Conservation (phyloP, 92 coral and sea anemone genomes). For the Chrysogorgia sp. region DNA sequence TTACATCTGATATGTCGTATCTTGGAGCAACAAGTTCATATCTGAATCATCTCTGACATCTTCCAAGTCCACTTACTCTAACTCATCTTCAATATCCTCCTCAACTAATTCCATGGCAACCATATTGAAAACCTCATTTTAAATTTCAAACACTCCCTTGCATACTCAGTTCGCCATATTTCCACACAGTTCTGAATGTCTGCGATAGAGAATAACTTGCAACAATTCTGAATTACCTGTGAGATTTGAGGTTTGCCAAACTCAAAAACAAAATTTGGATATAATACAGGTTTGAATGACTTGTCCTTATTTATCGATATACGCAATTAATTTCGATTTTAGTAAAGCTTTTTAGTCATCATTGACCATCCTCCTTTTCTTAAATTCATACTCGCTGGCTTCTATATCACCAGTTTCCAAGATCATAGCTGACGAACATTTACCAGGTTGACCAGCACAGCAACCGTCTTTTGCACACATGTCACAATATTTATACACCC, state of each 20-base stretch:
- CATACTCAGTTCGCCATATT: conserved; percentile 32
- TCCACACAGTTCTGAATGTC: conserved; percentile 39
- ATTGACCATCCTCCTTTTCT: conserved; percentile 1
- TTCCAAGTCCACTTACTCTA: neutral
- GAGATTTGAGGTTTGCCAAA: conserved; percentile 26
- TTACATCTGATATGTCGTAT: conserved; percentile 22
- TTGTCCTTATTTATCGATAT: neutral
- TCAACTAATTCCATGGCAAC: neutral
- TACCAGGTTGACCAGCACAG: conserved; percentile 5
- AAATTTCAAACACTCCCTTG: neutral
- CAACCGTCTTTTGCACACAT: neutral
- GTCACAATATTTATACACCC: conserved; percentile 20
- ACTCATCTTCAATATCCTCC: neutral
- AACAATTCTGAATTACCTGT: conserved; percentile 26
- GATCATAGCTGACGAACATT: neutral
- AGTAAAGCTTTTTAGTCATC: neutral
- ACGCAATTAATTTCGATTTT: neutral
- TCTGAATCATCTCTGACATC: conserved; percentile 35
- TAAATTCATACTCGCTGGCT: neutral
- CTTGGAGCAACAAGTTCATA: conserved; percentile 1
- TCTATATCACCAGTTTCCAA: neutral
- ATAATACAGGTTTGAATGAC: neutral
- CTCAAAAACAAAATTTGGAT: conserved; percentile 30
- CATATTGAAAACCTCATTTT: conserved; percentile 24
- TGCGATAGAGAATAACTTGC: neutral